Base-by-base conservation (phyloP, 2,797 vertebrate species). In the Antennarius maculatus region DNA sequence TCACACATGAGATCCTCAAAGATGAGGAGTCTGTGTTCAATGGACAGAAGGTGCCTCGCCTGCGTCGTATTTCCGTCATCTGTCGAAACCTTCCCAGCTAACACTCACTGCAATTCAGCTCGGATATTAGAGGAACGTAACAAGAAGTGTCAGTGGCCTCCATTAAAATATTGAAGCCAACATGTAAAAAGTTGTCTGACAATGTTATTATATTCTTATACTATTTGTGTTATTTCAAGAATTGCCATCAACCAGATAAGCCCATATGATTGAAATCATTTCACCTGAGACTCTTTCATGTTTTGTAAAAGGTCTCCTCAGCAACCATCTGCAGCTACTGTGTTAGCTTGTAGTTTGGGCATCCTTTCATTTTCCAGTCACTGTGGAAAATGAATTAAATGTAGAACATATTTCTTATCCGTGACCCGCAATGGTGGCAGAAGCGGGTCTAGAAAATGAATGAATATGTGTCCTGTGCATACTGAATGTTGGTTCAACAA, bases 1-100 rank as follows among this genome's bases (percentile, higher is more conserved):
- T 94, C 87, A 96, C 95, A 43, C 96, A 97, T 4, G 93, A 96
- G 87, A 95, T 97, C 85, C 91, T 97, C 70, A 93, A 89, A 73
- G 93, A 96, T 0, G 92, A 95, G n/a, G 92, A 95, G 10, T 97
- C 96, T 0, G 88, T 93, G 71, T 97, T 97, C 55, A 87, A 86
- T 0, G 95, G 93, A 61, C 82, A 41, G 27, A 91, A 69, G 68
- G 81, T 97, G 1, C 87, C 93, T 18, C 91, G 95, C 2, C 89
- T 90, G 49, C 94, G 95, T 1, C 92, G 96, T 0, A 91, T 97
- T 79, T 94, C 96, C 0, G 83, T 97, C 57, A 96, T 97, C 80
- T 97, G 95, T 74, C 90, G 96, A 48, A 95, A 94, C 77, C 89
- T 95, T 54, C 94, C 85, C 0, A 62, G 41, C 61, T 90, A 74